A percentile compares a stretch with the other conserved stretches of the same genome.
Conservation (phyloP, 2,113 vertebrate species). For the Hiodon tergisus region DNA sequence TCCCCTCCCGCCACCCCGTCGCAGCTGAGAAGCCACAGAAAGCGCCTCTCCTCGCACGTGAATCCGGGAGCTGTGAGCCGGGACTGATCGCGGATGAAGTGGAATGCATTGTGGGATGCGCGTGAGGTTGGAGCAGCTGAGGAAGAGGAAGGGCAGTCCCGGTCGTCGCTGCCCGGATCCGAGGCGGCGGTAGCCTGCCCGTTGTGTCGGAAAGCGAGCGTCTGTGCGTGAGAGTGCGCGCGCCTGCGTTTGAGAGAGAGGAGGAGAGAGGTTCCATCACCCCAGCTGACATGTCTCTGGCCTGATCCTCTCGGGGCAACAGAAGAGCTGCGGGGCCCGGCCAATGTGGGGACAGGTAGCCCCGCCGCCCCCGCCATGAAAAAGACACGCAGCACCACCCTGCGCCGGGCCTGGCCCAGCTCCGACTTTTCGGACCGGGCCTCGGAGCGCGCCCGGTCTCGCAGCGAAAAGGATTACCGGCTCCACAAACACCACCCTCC, state of each 20-base stretch:
- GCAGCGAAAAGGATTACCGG: constrained; percentile 96
- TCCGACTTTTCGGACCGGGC: constrained; percentile 83
- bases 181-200: constrained; percentile 1
- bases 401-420: constrained; percentile 94
- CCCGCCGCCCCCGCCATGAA: constrained; percentile 77
- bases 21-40: constrained; percentile 70
- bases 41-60: constrained; percentile 81
- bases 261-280: constrained; percentile 51
- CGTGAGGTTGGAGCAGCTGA: constrained; percentile 41
- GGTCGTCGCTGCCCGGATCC: constrained; percentile 33
- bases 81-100: constrained; percentile 84
- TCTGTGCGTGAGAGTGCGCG: constrained; percentile 38
- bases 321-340: constrained; percentile 61
- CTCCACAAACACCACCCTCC: constrained; percentile 94
- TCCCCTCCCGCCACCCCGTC: constrained; percentile 55
- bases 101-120: constrained; percentile 78
- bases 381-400: constrained; percentile 91
- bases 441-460: constrained; percentile 88
- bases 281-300: constrained; percentile 66
- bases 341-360: constrained; percentile 72
- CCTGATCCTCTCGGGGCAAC: constrained; percentile 51
- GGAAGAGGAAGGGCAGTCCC: constrained; percentile 55
- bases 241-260: constrained; percentile 42
- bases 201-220: constrained; percentile 19
- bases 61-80: constrained; percentile 85